Conservation (phyloP, 1,140 invertebrate genomes). For the Lysiphlebus fabarum region DNA sequence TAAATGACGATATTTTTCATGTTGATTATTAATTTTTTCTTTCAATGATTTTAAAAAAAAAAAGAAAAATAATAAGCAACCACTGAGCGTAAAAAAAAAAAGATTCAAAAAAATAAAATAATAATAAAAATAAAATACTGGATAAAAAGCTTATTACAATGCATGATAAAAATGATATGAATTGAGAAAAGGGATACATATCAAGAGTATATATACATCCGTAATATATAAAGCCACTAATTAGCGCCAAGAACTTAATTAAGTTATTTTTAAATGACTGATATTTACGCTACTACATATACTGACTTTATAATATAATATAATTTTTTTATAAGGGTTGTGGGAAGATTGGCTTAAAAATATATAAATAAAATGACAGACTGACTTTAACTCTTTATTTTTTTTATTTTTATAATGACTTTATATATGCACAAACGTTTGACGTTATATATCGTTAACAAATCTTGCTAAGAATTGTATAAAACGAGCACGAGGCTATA, state of each 20-base stretch:
- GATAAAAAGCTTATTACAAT: too few relatives aligned
- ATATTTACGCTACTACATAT: slow-evolving; percentile 46
- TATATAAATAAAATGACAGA: not conserved
- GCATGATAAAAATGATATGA: not conserved
- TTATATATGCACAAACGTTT: not conserved
- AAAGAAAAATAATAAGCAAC: too few relatives aligned
- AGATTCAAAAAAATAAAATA: too few relatives aligned
- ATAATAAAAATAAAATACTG: too few relatives aligned
- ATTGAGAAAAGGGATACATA: slow-evolving; percentile 20
- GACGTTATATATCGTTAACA: not conserved
- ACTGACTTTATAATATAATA: slow-evolving; percentile 15
- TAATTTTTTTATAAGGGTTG: not conserved
- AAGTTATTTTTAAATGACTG: slow-evolving; percentile 65
- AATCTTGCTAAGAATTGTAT: slow-evolving; percentile 8
- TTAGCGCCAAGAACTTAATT: slow-evolving; percentile 65
- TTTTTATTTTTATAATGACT: not conserved
- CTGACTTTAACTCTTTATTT: too few relatives aligned
- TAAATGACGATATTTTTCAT: too few relatives aligned
- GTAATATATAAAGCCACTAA: slow-evolving; percentile 50
- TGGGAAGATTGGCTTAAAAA: slow-evolving; percentile 15
- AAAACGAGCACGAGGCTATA: slow-evolving; percentile 3
- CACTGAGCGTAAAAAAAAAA: too few relatives aligned
- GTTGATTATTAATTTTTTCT: not conserved
- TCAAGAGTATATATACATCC: slow-evolving; percentile 11
- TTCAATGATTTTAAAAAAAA: not conserved